Conservation (phyloP, 2,113 vertebrate genomes). For the Dicerorhinus sumatrensis region DNA sequence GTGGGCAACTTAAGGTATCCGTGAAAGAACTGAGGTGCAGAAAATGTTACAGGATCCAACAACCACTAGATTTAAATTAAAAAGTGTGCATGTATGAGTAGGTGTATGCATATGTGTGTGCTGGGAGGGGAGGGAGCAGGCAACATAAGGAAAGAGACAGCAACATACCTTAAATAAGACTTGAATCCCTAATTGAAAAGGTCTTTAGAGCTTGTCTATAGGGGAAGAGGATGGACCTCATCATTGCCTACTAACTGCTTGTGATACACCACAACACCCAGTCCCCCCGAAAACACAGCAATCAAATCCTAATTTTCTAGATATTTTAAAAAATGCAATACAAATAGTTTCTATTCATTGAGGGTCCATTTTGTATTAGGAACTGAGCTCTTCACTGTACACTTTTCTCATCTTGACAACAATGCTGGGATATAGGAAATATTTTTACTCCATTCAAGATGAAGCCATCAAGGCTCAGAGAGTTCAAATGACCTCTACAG, state of each 20-base stretch:
- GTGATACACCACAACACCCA: background rate
- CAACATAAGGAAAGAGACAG: background rate
- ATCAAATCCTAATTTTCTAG: background rate
- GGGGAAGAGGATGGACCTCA: too few species aligned
- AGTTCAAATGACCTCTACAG: background rate
- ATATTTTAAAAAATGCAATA: accelerated
- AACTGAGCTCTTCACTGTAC: background rate
- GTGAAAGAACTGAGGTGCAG: conserved; percentile 63
- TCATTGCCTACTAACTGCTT: background rate
- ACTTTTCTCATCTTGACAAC: background rate
- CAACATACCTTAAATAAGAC: background rate
- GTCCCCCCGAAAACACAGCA: background rate
- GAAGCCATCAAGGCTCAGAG: background rate
- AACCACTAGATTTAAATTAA: background rate
- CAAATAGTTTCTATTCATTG: background rate
- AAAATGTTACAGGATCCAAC: background rate
- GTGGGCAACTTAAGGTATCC: conserved; percentile 50
- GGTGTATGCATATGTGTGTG: background rate
- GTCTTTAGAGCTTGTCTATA: background rate
- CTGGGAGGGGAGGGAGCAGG: background rate
- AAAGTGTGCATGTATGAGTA: background rate
- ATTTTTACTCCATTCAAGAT: background rate
- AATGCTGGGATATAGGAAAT: background rate
- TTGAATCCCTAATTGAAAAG: background rate
- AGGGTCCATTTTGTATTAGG: background rate